Conservation (phyloP, 1,140 invertebrate species). For the Popillia japonica region DNA sequence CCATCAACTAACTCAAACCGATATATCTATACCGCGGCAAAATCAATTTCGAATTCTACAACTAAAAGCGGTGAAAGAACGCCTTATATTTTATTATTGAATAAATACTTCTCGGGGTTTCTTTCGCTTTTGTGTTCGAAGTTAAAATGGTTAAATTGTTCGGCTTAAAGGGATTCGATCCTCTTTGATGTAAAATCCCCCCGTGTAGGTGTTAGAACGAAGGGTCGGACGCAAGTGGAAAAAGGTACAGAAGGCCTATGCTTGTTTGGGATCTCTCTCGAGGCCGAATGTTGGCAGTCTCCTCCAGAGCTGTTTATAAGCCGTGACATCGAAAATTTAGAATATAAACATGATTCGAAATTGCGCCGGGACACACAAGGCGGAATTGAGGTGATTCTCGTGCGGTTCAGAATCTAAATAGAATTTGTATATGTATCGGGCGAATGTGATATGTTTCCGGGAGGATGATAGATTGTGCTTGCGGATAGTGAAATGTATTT, state of each 20-base stretch:
- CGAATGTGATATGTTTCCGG: not conserved
- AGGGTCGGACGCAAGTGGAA: not conserved
- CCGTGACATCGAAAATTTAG: conserved; percentile 38
- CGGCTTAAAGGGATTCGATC: conserved; percentile 21
- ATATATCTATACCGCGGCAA: not conserved
- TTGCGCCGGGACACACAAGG: not conserved
- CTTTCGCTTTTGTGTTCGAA: not conserved
- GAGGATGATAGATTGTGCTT: not conserved
- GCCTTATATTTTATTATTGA: conserved; percentile 26
- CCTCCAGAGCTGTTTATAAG: conserved; percentile 29
- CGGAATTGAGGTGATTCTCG: conserved; percentile 3
- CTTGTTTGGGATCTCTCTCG: conserved; percentile 24
- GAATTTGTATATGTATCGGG: conserved; percentile 24
- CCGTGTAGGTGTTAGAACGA: conserved; percentile 26
- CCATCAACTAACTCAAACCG: too few relatives aligned
- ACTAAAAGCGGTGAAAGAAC: not conserved
- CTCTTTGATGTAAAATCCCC: conserved; percentile 29
- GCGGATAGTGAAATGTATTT: too few relatives aligned
- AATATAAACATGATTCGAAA: conserved; percentile 33
- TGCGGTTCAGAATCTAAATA: conserved; percentile 27
- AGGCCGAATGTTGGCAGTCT: conserved; percentile 12
- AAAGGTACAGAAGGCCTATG: not conserved
- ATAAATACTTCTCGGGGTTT: conserved; percentile 1
- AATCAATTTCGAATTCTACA: not conserved
- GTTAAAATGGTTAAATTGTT: conserved; percentile 35